A percentile compares a stretch with the other conserved stretches of the same genome.
phyloP scores from a whole-genome alignment of 2,888 invertebrate species.

The Oxycera nigricornis region DNA sequence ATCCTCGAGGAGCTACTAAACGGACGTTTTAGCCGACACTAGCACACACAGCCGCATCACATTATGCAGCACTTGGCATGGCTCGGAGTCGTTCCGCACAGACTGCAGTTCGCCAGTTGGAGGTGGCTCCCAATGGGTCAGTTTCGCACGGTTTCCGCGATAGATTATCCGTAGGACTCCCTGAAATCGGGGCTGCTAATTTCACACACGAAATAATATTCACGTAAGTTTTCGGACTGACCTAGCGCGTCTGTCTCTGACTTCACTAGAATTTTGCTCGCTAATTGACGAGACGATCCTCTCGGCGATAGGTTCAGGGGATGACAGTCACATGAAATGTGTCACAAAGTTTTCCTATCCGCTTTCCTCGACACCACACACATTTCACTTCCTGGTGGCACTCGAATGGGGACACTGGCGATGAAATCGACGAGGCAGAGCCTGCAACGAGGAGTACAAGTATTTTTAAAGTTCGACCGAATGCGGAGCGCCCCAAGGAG shows the following conservation, averaged over 20 bases:
- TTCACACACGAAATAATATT: not conserved
- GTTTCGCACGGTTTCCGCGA: not conserved
- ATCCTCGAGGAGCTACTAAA: constrained; percentile 1
- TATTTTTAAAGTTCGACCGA: not conserved
- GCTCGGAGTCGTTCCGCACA: not conserved
- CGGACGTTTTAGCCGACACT: constrained; percentile 27
- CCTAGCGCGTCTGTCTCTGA: not conserved
- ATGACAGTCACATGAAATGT: constrained; percentile 23
- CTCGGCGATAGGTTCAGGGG: not conserved
- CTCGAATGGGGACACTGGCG: constrained; percentile 16
- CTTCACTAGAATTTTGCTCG: constrained; percentile 24
- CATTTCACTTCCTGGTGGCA: constrained; percentile 8
- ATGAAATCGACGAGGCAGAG: constrained; percentile 13
- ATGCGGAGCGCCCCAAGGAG: not conserved
- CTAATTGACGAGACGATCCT: constrained; percentile 22
- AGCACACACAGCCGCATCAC: constrained; percentile 26
- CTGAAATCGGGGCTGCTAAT: not conserved
- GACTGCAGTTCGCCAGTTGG: not conserved
- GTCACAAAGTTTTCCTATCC: constrained; percentile 9
- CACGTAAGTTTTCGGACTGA: not conserved
- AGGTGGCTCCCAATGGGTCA: not conserved
- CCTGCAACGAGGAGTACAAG: constrained; percentile 31
- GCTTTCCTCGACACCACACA: constrained; percentile 11
- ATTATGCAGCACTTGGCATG: constrained; percentile 9
- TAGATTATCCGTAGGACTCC: not conserved